These are phyloP conservation scores for Spodoptera littoralis DNA, from an alignment of 2,888 invertebrate species.

Conservation along the genomic window DNA sequence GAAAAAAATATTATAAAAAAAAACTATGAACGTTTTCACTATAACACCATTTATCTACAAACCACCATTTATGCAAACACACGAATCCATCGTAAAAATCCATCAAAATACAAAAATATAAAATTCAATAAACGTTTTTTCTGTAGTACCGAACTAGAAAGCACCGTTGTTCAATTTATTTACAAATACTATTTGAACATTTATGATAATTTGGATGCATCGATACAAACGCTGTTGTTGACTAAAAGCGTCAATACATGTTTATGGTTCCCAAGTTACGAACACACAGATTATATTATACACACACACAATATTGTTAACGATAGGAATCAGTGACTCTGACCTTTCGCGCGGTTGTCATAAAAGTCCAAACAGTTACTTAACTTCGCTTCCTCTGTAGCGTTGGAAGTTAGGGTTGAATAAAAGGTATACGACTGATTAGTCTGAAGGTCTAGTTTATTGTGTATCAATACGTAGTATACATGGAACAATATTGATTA, in stretches of 20 bases:
- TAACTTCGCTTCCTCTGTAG: conserved; percentile 24
- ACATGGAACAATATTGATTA: too few species aligned
- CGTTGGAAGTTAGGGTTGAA: too few species aligned
- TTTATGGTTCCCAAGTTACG: conserved; percentile 54
- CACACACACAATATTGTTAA: conserved; percentile 39
- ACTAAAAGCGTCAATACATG: conserved; percentile 32
- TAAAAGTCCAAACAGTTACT: conserved; percentile 54
- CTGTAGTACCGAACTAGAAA: conserved; percentile 1
- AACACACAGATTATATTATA: conserved; percentile 48
- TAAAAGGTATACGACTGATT: too few species aligned
- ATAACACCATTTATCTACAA: neutral
- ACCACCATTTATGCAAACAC: conserved; percentile 9
- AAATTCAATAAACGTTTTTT: conserved; percentile 8
- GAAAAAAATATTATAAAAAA: conserved; percentile 11
- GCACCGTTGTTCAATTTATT: conserved; percentile 25
- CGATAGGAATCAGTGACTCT: conserved; percentile 57
- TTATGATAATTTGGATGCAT: conserved; percentile 29
- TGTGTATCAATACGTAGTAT: too few species aligned
- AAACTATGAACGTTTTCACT: conserved; percentile 3
- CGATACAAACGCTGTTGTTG: conserved; percentile 17
- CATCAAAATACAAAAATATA: conserved; percentile 7
- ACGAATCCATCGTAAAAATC: conserved; percentile 5
- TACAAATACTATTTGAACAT: conserved; percentile 20
- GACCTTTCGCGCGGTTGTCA: conserved; percentile 60
- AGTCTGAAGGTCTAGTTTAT: too few species aligned